Evolutionary conservation across 2,888 invertebrate genomes (phyloP).

Genomic region (Drosophila multiciliata): DNA sequence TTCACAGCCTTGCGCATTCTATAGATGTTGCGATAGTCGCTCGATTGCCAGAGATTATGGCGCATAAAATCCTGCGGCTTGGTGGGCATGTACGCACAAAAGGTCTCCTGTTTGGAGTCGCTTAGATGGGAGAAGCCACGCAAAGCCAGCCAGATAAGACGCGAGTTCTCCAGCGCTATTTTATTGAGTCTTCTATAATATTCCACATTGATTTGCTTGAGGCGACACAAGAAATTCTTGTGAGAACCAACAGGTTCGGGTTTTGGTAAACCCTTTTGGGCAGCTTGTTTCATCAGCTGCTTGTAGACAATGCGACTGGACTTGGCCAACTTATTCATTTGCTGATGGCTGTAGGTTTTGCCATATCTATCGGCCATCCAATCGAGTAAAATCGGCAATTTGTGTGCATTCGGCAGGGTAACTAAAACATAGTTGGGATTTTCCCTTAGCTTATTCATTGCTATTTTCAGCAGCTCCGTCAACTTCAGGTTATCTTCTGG

Average conservation of each 20-base stretch:
- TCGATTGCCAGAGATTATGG: slow-evolving; percentile 30
- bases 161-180: slow-evolving; percentile 41
- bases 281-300: slow-evolving; percentile 1
- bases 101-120: slow-evolving; percentile 35
- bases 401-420: slow-evolving; percentile 71
- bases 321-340: slow-evolving; percentile 36
- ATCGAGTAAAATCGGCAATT: slow-evolving; percentile 63
- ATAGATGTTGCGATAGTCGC: slow-evolving; percentile 34
- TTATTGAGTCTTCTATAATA: slow-evolving; percentile 41
- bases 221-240: not conserved
- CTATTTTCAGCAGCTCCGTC: slow-evolving; percentile 49
- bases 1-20: not conserved
- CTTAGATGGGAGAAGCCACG: slow-evolving; percentile 35
- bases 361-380: slow-evolving; percentile 73
- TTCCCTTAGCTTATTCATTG: slow-evolving; percentile 47
- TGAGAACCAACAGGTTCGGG: not conserved
- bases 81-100: slow-evolving; percentile 61
- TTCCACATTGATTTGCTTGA: not conserved
- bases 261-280: not conserved
- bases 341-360: slow-evolving; percentile 37
- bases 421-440: slow-evolving; percentile 75
- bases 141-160: slow-evolving; percentile 59
- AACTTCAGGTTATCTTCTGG: slow-evolving; percentile 58
- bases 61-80: slow-evolving; percentile 42
- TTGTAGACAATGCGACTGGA: slow-evolving; percentile 21